phyloP scores from a whole-genome alignment of 1,140 invertebrate species.

The Listronotus bonariensis region DNA sequence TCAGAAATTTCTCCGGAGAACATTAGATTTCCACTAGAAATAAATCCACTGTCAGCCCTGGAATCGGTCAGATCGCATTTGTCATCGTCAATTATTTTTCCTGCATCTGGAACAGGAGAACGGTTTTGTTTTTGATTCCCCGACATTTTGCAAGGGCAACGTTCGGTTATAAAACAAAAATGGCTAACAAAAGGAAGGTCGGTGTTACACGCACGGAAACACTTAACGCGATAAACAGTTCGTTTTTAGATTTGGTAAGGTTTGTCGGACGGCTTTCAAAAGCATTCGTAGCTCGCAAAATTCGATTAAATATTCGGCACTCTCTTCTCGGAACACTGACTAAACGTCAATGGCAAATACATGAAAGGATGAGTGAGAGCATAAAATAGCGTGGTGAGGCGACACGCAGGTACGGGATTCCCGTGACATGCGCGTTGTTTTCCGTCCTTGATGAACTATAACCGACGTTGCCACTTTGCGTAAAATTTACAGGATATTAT shows the following conservation, averaged over 20 bases:
- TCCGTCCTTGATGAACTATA: too few relatives aligned
- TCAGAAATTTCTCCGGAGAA: slow-evolving; percentile 49
- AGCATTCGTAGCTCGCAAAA: slow-evolving; percentile 30
- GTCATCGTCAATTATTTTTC: slow-evolving; percentile 42
- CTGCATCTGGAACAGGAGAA: slow-evolving; percentile 45
- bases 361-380: slow-evolving; percentile 17
- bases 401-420: slow-evolving; percentile 42
- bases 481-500: too few relatives aligned
- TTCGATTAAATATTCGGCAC: slow-evolving; percentile 2
- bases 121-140: slow-evolving; percentile 22
- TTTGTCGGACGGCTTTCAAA: slow-evolving; percentile 4
- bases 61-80: slow-evolving; percentile 45
- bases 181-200: slow-evolving; percentile 1
- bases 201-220: slow-evolving; percentile 1
- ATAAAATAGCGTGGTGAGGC: not conserved
- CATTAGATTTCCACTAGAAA: slow-evolving; percentile 59
- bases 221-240: slow-evolving; percentile 11
- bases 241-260: not conserved
- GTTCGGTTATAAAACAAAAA: slow-evolving; percentile 12
- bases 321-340: slow-evolving; percentile 1
- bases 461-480: too few relatives aligned
- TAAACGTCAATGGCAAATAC: slow-evolving; percentile 8
- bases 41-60: slow-evolving; percentile 60
- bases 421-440: slow-evolving; percentile 47
- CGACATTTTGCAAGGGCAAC: slow-evolving; percentile 28